These are phyloP conservation scores for Onychomys leucogaster DNA, from an alignment of 2,797 vertebrate genomes.

Conservation along the genomic window DNA sequence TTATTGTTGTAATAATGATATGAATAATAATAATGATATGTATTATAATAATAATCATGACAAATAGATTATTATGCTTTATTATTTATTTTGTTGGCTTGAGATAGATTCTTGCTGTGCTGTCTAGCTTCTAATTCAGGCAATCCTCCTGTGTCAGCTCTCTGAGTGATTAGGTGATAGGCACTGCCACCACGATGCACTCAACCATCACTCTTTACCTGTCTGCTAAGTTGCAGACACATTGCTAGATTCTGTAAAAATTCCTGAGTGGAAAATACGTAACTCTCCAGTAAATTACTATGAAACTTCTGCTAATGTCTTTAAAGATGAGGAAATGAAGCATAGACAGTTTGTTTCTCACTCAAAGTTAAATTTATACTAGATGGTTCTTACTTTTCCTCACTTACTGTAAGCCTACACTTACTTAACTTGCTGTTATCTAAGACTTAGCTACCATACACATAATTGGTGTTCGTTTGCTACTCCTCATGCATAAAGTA, in stretches of 20 bases:
- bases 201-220: neutral
- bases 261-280: neutral
- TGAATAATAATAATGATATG: neutral
- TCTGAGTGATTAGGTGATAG: neutral
- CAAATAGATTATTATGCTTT: neutral
- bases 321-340: neutral
- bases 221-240: neutral
- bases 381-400: neutral
- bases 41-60: neutral
- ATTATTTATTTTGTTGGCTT: neutral
- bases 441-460: neutral
- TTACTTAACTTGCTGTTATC: neutral
- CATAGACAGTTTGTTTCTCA: neutral
- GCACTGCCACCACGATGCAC: neutral
- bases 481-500: neutral
- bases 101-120: neutral
- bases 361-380: neutral
- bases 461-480: neutral
- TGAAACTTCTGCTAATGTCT: neutral
- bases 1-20: neutral
- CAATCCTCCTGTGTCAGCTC: neutral
- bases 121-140: neutral
- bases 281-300: neutral
- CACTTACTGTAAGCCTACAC: fast-evolving
- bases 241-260: neutral